Percentiles rank a stretch among this genome's conserved stretches.
Evolutionary conservation across 2,888 invertebrate genomes (phyloP).

Genomic region (Halictus quadricinctus): DNA sequence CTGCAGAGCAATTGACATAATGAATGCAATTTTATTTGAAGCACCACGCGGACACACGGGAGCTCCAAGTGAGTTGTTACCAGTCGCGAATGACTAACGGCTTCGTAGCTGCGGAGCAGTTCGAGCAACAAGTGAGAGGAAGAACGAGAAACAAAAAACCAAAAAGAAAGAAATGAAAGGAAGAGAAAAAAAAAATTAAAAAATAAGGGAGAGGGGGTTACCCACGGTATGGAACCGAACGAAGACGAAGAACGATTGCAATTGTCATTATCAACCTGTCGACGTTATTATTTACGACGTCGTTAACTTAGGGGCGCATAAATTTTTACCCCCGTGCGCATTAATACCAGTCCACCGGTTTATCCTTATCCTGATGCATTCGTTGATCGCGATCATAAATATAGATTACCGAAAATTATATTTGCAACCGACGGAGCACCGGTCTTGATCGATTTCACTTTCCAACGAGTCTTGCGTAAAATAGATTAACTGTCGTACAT

Average conservation of each 20-base stretch:
- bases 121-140: slow-evolving; percentile 40
- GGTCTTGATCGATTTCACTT: slow-evolving; percentile 49
- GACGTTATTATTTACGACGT: slow-evolving; percentile 73
- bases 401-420: slow-evolving; percentile 67
- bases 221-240: slow-evolving; percentile 33
- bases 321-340: slow-evolving; percentile 46
- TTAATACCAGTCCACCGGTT: slow-evolving; percentile 56
- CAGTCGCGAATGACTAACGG: slow-evolving; percentile 66
- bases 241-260: slow-evolving; percentile 61
- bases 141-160: slow-evolving; percentile 19
- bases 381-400: slow-evolving; percentile 61
- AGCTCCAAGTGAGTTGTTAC: slow-evolving; percentile 63
- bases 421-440: slow-evolving; percentile 24
- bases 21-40: slow-evolving; percentile 73
- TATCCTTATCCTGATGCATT: slow-evolving; percentile 44
- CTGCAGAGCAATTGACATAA: slow-evolving; percentile 70
- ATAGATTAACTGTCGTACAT: neutral
- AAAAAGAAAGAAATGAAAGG: neutral
- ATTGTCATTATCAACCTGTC: slow-evolving; percentile 68
- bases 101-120: slow-evolving; percentile 37
- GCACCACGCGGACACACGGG: slow-evolving; percentile 53
- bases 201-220: neutral
- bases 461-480: neutral
- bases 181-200: neutral
- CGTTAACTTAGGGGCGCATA: slow-evolving; percentile 64